Base-by-base conservation (phyloP, 2,113 vertebrate genomes). In the Pseudopodoces humilis region DNA sequence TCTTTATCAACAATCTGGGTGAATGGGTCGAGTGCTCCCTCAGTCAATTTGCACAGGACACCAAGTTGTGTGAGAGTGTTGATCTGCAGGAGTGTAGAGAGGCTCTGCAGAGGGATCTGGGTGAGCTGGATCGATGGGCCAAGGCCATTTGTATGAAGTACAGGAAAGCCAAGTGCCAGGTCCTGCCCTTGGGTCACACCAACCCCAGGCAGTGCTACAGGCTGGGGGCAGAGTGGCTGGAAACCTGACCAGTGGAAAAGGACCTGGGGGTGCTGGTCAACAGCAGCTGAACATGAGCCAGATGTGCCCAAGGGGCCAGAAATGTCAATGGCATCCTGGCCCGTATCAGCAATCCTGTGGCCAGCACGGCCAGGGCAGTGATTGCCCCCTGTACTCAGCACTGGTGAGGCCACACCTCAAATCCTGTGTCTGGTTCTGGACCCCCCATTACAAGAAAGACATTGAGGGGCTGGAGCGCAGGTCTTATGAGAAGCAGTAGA, bases 361-460 rank as follows among this genome's bases (percentile, higher is more conserved):
- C 22, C 56, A 90, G 80, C 13, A 55, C 41, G 30, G 15, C 17
- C 11, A 58, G 28, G 64, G 23, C 44, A 71, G 3, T 0, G 22
- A 52, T 23, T 44, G 21, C 11, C 1, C 16, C 4, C 19, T 6
- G 23, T 10, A 58, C 2, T 12, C 0, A 0, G 6, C 37, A 18
- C 33, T 11, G 17, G 4, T 59, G 52, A 52, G 44, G 58, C 9
- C 15, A 13, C 52, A 65, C 7, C 14, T 53, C 10, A 5, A 28
- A 41, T 7, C 14, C 39, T 20, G 0, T 16, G 17, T 53, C 8
- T 28, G 11, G 5, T n/a, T 52, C n/a, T 59, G 65, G 24, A 20
- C 6, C 31, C 23, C 16, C 25, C 20, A 13, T 3, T 46, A 27
- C 53, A 59, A 35, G 6, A 13, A 39, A 5, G 65, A 41, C 17